Conservation (phyloP, 2,888 invertebrate species). For the Pinctada fucata region DNA sequence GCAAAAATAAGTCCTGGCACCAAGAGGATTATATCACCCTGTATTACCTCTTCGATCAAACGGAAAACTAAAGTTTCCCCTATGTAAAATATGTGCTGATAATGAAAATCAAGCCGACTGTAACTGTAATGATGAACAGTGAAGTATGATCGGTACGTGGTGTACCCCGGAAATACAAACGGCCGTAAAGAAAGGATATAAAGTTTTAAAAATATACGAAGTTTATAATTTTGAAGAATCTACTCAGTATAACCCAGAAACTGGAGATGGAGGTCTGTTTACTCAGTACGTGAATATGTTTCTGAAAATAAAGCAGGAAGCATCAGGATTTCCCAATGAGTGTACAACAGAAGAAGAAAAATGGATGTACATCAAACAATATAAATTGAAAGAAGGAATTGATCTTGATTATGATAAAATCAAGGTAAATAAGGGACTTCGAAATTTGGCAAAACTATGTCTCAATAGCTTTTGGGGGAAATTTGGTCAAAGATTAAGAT, state of each 20-base stretch:
- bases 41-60: slow-evolving; percentile 22
- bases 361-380: slow-evolving; percentile 44
- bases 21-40: slow-evolving; percentile 16
- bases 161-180: slow-evolving; percentile 30
- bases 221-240: slow-evolving; percentile 30
- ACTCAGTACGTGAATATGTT: slow-evolving; percentile 25
- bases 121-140: slow-evolving; percentile 11
- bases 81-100: slow-evolving; percentile 25
- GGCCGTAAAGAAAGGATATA: slow-evolving; percentile 29
- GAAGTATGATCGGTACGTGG: slow-evolving; percentile 16
- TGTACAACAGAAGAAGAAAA: slow-evolving; percentile 45
- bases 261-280: slow-evolving; percentile 22
- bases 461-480: too few species aligned
- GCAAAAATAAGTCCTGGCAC: slow-evolving; percentile 19
- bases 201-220: slow-evolving; percentile 31
- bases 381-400: slow-evolving; percentile 38
- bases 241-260: slow-evolving; percentile 17
- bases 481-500: slow-evolving; percentile 17
- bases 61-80: slow-evolving; percentile 41
- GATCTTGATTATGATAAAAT: slow-evolving; percentile 19
- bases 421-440: slow-evolving; percentile 24
- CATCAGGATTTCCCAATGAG: too few species aligned
- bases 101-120: slow-evolving; percentile 6
- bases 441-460: slow-evolving; percentile 35
- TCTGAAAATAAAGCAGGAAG: slow-evolving; percentile 29